These are phyloP conservation scores for Leptinotarsa undecemlineata DNA, from an alignment of 1,140 invertebrate species.

Conservation along the genomic window DNA sequence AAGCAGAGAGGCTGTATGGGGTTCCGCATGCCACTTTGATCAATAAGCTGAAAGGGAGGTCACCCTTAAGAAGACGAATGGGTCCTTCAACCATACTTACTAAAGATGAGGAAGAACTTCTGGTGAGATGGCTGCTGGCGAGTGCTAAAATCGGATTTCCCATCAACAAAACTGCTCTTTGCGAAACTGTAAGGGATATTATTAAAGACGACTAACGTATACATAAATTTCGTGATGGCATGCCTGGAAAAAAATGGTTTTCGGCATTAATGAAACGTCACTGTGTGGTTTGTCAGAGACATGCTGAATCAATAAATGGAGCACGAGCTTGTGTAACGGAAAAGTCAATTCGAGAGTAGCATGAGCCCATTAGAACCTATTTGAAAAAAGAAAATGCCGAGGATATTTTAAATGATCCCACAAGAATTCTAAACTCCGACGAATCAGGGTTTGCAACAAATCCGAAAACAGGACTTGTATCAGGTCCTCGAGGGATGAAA, in stretches of 20 bases:
- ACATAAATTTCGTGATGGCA: conserved; percentile 26
- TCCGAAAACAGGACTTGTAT: conserved; percentile 10
- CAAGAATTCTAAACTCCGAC: conserved; percentile 10
- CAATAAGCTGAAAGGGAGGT: conserved; percentile 23
- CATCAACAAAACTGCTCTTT: conserved; percentile 24
- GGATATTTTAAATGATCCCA: conserved; percentile 16
- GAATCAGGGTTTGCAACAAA: conserved; percentile 19
- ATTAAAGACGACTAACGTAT: conserved; percentile 23
- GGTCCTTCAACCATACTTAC: conserved; percentile 26
- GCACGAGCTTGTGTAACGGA: conserved; percentile 8
- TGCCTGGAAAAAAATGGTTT: conserved; percentile 31
- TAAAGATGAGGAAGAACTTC: conserved; percentile 25
- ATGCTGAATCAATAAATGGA: conserved; percentile 26
- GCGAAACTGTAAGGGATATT: conserved; percentile 25
- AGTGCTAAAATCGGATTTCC: conserved; percentile 29
- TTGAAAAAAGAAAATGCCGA: conserved; percentile 10
- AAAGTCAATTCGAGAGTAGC: conserved; percentile 17
- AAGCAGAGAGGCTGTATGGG: conserved; percentile 26
- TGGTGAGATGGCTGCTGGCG: conserved; percentile 24
- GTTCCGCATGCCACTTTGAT: conserved; percentile 29
- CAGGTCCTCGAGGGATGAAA: conserved; percentile 10
- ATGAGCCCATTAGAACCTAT: conserved; percentile 15
- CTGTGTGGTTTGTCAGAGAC: conserved; percentile 21
- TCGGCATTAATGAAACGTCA: conserved; percentile 25
- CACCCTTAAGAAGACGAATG: conserved; percentile 26